Evolutionary conservation across 2,888 invertebrate genomes (phyloP).

Genomic region (Brachypalpus laphriformis): DNA sequence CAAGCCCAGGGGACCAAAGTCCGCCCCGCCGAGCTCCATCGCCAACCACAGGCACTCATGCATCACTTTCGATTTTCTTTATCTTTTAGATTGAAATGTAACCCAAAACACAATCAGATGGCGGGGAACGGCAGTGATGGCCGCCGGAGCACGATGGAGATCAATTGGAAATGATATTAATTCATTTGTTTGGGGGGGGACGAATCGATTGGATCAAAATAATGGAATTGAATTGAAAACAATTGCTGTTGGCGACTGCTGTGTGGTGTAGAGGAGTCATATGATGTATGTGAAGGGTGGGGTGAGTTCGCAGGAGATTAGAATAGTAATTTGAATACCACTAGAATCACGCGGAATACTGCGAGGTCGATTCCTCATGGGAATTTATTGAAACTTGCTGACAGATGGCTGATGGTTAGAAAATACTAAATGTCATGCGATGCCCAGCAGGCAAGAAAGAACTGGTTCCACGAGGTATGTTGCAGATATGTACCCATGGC

Average conservation of each 20-base stretch:
- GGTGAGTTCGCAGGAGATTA: slow-evolving; percentile 14
- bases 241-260: slow-evolving; percentile 23
- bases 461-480: slow-evolving; percentile 9
- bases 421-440: slow-evolving; percentile 51
- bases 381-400: slow-evolving; percentile 39
- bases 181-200: slow-evolving; percentile 50
- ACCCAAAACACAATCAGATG: slow-evolving; percentile 4
- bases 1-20: slow-evolving; percentile 29
- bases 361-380: slow-evolving; percentile 36
- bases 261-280: neutral
- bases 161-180: slow-evolving; percentile 62
- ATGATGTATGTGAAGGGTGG: neutral
- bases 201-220: slow-evolving; percentile 54
- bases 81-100: slow-evolving; percentile 29
- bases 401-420: slow-evolving; percentile 1
- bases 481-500: neutral
- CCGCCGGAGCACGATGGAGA: slow-evolving; percentile 37
- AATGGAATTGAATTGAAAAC: slow-evolving; percentile 43
- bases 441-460: slow-evolving; percentile 4
- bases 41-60: neutral
- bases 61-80: slow-evolving; percentile 50
- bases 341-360: slow-evolving; percentile 20
- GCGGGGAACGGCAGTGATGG: neutral
- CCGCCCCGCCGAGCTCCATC: neutral
- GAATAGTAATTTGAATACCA: neutral